Percentiles rank a stretch among this genome's conserved stretches.
Evolutionary conservation across 2,888 invertebrate genomes (phyloP).

Genomic region (Bugulina stolonifera): DNA sequence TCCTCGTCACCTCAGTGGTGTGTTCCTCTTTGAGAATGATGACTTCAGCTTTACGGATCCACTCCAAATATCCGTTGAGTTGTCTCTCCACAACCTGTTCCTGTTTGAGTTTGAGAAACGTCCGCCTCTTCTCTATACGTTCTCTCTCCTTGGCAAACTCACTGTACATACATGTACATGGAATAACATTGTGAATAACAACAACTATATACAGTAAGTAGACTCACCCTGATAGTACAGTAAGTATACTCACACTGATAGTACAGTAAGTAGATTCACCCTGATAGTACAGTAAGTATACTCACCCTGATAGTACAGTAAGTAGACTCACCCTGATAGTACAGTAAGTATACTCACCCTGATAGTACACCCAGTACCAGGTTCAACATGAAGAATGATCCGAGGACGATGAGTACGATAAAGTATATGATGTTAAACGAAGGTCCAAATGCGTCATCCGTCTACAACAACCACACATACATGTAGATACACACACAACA

Average conservation of each 20-base stretch:
- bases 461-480: no score
- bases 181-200: no score
- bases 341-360: no score
- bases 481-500: no score
- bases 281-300: no score
- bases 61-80: conserved; percentile 98
- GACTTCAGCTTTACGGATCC: conserved; percentile 99
- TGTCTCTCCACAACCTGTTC: conserved; percentile 96
- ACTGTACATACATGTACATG: conserved; percentile 59
- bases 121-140: conserved; percentile 99
- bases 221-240: no score
- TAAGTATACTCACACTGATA: no score
- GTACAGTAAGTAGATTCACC: no score
- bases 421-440: conserved; percentile 99
- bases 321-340: no score
- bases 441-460: conserved; percentile 96
- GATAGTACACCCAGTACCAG: conserved; percentile 99
- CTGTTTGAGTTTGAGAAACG: conserved; percentile 95
- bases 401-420: conserved; percentile 97
- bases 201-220: no score
- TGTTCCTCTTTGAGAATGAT: conserved; percentile 92
- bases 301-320: no score
- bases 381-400: conserved; percentile 99
- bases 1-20: conserved; percentile 98
- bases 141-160: conserved; percentile 99